Base-by-base conservation (phyloP, 1,140 invertebrate species). In the Caenorhabditis inopinata region DNA sequence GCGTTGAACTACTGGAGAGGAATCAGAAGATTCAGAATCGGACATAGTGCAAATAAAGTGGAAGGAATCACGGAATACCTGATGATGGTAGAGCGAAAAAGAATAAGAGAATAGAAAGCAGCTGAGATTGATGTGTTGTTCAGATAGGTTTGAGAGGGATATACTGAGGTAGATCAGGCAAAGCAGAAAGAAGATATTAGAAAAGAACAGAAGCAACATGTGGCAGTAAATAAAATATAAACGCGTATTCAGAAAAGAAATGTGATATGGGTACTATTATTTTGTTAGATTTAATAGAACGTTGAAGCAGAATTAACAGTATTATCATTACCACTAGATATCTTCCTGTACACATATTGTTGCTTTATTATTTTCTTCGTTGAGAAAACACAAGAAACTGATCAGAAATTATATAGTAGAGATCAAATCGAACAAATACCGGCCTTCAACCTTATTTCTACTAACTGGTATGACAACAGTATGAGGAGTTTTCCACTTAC, bases 101-200 rank as follows among this genome's bases (percentile, higher is more conserved):
- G 32, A 68, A 18, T 38, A 9, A 42, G 0, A 38, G 5, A 68
- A 12, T 11, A 68, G 51, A 29, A 53, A 27, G 53, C 27, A 68
- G 58, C 32, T 68, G 32, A 68, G 58, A 68, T 68, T 68, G 58
- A 68, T 68, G 58, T 68, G 58, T 68, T 68, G 58, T 68, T 68
- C 58, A 18, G 6, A 68, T 68, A 38, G 58, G 38, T 68, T 38
- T 68, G n/a, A 9, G 51, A 7, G 6, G 27, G 21, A 14, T 35
- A 68, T 58, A 32, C 11, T 68, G 23, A 4, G 9, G 27, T 16
- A 58, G 38, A 68, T 62, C 53, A 25, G 49, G 12, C 27, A 25
- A 38, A 68, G 38, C 35, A 21, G 38, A 18, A 68, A 68, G 25
- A 68, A 68, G 58, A 68, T 42, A 38, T 38, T 68, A 68, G 32